Evolutionary conservation across 2,113 vertebrate species (phyloP).

Genomic region (Catharus bicknelli): DNA sequence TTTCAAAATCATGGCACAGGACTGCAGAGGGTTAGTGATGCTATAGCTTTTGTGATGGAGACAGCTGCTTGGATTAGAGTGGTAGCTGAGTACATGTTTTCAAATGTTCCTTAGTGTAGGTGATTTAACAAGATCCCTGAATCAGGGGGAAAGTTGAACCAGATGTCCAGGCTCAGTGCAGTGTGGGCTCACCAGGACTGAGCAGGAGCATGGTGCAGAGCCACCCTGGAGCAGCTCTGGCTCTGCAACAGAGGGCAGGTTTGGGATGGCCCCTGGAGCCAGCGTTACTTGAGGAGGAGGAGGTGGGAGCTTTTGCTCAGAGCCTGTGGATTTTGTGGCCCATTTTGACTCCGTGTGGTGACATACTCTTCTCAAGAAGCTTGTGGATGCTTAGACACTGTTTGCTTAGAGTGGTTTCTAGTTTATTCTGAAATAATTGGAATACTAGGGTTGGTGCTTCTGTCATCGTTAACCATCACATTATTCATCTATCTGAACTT

Average conservation of each 20-base stretch:
- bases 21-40: not conserved
- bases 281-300: not conserved
- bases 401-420: not conserved
- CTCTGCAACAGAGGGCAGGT: not conserved
- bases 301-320: not conserved
- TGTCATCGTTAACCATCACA: rapidly evolving
- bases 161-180: not conserved
- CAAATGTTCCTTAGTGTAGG: not conserved
- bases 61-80: not conserved
- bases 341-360: not conserved
- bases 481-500: not conserved
- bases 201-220: not conserved
- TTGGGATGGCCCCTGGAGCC: not conserved
- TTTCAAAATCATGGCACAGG: not conserved
- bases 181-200: rapidly evolving
- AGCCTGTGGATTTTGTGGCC: not conserved
- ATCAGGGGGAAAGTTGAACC: rapidly evolving
- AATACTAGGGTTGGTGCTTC: not conserved
- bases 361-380: not conserved
- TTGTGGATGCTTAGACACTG: not conserved
- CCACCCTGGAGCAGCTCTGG: not conserved
- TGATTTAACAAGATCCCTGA: not conserved
- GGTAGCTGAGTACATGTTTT: not conserved
- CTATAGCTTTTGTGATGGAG: not conserved
- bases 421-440: not conserved